These are phyloP conservation scores for Cremastinae sp. DNA, from an alignment of 2,888 invertebrate species.

Conservation along the genomic window DNA sequence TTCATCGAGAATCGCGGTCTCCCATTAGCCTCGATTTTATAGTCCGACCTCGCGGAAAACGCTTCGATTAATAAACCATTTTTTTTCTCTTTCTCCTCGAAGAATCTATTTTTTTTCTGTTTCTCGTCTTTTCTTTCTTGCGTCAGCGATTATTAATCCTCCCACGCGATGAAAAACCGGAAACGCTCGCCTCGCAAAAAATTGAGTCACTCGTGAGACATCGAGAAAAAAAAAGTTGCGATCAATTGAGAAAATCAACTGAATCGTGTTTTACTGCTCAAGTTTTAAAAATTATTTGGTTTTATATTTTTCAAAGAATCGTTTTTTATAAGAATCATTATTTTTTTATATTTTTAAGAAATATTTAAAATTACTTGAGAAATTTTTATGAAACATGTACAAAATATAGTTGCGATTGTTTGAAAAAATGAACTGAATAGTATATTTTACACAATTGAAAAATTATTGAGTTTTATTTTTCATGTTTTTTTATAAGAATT, in stretches of 20 bases:
- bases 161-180: slow-evolving; percentile 6
- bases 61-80: slow-evolving; percentile 19
- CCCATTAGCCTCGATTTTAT: slow-evolving; percentile 58
- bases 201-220: not conserved
- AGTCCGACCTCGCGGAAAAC: slow-evolving; percentile 50
- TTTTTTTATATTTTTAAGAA: no score
- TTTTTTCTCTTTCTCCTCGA: slow-evolving; percentile 12
- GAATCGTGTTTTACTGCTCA: no score
- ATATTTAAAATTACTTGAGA: no score
- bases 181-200: not conserved
- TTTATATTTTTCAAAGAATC: not conserved
- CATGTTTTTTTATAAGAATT: no score
- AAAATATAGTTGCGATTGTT: no score
- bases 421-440: no score
- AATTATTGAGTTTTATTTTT: no score
- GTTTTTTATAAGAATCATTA: no score
- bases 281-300: not conserved
- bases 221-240: not conserved
- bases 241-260: not conserved
- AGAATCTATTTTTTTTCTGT: slow-evolving; percentile 5
- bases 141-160: not conserved
- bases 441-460: no score
- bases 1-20: slow-evolving; percentile 53
- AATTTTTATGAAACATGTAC: no score
- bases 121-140: not conserved